These are phyloP conservation scores for Parochlus steinenii DNA, from an alignment of 2,888 invertebrate species.

Conservation along the genomic window DNA sequence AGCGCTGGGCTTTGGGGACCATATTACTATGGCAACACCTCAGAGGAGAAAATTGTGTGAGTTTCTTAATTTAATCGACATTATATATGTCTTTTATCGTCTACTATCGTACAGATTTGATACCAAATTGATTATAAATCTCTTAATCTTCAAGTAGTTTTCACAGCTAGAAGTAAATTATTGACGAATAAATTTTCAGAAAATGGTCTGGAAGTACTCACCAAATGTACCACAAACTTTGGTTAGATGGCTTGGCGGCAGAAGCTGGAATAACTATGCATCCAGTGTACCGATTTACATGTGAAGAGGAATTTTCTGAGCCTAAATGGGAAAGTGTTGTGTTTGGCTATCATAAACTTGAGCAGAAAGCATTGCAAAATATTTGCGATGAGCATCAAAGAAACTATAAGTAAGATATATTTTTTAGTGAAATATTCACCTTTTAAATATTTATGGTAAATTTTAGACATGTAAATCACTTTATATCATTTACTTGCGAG, in stretches of 20 bases:
- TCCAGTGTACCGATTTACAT: conserved; percentile 29
- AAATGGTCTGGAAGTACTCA: conserved; percentile 49
- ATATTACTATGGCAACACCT: conserved; percentile 41
- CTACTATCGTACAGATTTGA: too few species aligned
- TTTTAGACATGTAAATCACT: conserved; percentile 42
- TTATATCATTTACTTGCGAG: conserved; percentile 50
- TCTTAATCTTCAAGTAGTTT: not conserved
- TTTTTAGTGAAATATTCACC: not conserved
- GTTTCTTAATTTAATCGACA: conserved; percentile 15
- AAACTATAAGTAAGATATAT: conserved; percentile 26
- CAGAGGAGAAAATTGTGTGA: conserved; percentile 35
- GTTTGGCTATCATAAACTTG: conserved; percentile 29
- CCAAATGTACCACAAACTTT: conserved; percentile 37
- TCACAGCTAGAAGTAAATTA: too few species aligned
- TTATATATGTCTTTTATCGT: not conserved
- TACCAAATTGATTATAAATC: not conserved
- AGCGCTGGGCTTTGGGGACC: conserved; percentile 65
- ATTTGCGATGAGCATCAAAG: conserved; percentile 24
- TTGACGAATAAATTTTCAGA: conserved; percentile 27
- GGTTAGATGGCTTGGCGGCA: conserved; percentile 36
- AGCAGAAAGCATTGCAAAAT: conserved; percentile 22
- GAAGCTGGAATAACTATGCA: conserved; percentile 34
- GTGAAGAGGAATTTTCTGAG: conserved; percentile 19
- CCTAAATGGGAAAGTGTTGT: conserved; percentile 31
- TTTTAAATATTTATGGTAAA: conserved; percentile 11